These are phyloP conservation scores for Okapia johnstoni DNA, from an alignment of 2,113 vertebrate species.

Conservation along the genomic window DNA sequence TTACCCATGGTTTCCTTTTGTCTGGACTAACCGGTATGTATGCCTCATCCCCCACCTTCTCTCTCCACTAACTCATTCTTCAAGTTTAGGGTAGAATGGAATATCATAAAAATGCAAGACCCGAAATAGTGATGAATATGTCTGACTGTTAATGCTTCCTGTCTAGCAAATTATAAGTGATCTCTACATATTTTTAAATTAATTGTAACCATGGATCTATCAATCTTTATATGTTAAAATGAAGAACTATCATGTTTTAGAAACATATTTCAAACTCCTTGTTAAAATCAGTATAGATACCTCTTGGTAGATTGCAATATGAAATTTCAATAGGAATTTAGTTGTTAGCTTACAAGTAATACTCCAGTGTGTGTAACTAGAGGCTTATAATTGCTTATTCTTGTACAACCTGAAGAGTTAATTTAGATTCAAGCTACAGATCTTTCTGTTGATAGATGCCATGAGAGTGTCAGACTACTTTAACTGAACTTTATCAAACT, in stretches of 20 bases:
- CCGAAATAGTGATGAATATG: background rate
- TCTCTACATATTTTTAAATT: background rate
- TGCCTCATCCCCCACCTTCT: accelerated
- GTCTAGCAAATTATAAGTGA: slow-evolving; percentile 23
- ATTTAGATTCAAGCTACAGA: slow-evolving; percentile 49
- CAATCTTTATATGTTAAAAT: background rate
- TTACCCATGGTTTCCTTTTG: background rate
- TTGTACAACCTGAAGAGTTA: slow-evolving; percentile 18
- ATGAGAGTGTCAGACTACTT: slow-evolving; percentile 35
- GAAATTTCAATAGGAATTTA: background rate
- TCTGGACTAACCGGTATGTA: background rate
- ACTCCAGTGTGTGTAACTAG: background rate
- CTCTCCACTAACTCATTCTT: background rate
- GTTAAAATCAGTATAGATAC: slow-evolving; percentile 1
- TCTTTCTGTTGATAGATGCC: background rate
- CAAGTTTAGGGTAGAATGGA: background rate
- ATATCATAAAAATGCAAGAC: background rate
- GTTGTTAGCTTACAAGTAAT: background rate
- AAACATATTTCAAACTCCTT: background rate
- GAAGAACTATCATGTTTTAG: background rate
- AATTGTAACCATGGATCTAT: background rate
- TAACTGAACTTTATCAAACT: slow-evolving; percentile 52
- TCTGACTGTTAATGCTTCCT: background rate
- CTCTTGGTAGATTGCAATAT: background rate
- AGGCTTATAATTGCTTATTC: background rate